Percentiles rank a stretch among this genome's conserved stretches.
These are phyloP conservation scores for Morone chrysops DNA, from an alignment of 2,113 vertebrate species.

Conservation along the genomic window DNA sequence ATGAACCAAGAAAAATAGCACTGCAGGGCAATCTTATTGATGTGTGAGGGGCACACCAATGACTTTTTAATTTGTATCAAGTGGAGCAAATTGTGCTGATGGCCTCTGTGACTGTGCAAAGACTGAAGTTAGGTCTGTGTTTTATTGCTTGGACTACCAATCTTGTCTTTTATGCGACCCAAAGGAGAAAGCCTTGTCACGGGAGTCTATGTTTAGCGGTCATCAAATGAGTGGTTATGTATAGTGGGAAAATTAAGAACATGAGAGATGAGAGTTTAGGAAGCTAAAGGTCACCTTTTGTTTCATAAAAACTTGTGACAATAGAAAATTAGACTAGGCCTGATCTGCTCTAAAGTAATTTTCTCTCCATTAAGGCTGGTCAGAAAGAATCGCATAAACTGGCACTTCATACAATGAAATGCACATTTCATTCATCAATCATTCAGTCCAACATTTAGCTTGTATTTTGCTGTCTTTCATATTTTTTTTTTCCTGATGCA, in stretches of 20 bases:
- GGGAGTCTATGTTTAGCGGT: constrained; percentile 34
- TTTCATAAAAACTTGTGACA: constrained; percentile 77
- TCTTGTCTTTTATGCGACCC: constrained; percentile 42
- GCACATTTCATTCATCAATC: constrained; percentile 66
- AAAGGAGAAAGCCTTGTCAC: constrained; percentile 61
- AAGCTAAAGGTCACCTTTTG: constrained; percentile 79
- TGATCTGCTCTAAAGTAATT: constrained; percentile 80
- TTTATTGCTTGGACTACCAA: constrained; percentile 31
- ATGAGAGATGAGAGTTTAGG: constrained; percentile 60
- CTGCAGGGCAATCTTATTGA: constrained; percentile 3
- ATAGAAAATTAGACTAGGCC: constrained; percentile 78
- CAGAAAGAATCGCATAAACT: constrained; percentile 81
- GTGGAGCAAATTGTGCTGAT: constrained; percentile 29
- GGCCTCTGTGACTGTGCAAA: constrained; percentile 43
- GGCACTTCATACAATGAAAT: constrained; percentile 72
- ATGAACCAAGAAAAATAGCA: not conserved
- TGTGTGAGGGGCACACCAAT: constrained; percentile 4
- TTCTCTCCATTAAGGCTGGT: constrained; percentile 83
- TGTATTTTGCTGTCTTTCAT: constrained; percentile 4
- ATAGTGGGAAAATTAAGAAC: constrained; percentile 74
- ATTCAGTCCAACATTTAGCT: constrained; percentile 38
- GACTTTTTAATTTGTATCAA: constrained; percentile 49
- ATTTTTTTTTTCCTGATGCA: not conserved
- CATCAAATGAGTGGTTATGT: constrained; percentile 61
- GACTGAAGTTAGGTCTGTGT: constrained; percentile 24